These are phyloP conservation scores for Graptemys geographica DNA, from an alignment of 2,797 vertebrate species.

Conservation along the genomic window DNA sequence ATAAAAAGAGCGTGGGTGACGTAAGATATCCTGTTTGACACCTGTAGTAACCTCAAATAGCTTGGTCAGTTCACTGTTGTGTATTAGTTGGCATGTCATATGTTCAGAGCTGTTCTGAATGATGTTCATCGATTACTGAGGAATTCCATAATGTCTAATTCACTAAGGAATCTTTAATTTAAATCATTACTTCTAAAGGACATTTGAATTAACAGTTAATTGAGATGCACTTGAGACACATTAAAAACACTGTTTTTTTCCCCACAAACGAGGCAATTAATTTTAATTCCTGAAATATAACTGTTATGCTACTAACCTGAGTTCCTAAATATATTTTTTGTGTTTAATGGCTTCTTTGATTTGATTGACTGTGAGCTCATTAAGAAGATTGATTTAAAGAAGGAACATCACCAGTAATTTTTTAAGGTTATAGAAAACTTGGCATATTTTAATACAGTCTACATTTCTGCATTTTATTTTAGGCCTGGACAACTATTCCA, in stretches of 20 bases:
- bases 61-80: background rate
- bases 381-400: slow-evolving; percentile 1
- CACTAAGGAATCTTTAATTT: slow-evolving; percentile 33
- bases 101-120: background rate
- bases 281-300: background rate
- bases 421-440: background rate
- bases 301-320: background rate
- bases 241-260: background rate
- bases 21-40: background rate
- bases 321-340: background rate
- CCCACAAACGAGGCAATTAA: background rate
- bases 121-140: background rate
- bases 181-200: background rate
- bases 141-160: background rate
- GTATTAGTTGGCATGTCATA: background rate
- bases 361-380: background rate
- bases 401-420: background rate
- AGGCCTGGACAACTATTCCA: background rate
- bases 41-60: background rate
- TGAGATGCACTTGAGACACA: slow-evolving; percentile 8
- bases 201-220: slow-evolving; percentile 21
- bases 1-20: background rate
- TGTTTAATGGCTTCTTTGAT: background rate
- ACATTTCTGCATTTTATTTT: background rate
- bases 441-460: background rate